Conservation (phyloP, 2,888 invertebrate species). For the Ochropleura leucogaster region DNA sequence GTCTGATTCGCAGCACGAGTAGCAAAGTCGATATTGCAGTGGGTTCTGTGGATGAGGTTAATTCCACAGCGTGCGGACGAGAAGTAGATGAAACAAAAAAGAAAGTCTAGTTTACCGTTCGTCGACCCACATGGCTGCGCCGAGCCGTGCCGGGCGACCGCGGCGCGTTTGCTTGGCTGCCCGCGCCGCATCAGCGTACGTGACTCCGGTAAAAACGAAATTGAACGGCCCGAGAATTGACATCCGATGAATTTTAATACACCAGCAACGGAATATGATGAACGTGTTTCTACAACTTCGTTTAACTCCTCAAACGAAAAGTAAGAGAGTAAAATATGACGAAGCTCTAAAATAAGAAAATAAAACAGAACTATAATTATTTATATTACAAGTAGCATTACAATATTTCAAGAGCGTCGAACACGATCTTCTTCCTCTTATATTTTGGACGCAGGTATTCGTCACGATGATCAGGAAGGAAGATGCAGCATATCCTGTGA, state of each 20-base stretch:
- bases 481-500: neutral
- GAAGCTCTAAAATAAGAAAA: neutral
- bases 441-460: neutral
- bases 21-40: slow-evolving; percentile 46
- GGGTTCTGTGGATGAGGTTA: slow-evolving; percentile 65
- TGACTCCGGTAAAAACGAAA: slow-evolving; percentile 82
- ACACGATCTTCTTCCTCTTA: neutral
- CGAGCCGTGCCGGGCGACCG: slow-evolving; percentile 53
- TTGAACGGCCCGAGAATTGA: slow-evolving; percentile 66
- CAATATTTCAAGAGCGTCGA: neutral
- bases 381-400: too few species aligned
- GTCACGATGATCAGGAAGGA: neutral
- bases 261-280: slow-evolving; percentile 29
- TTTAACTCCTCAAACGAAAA: slow-evolving; percentile 1
- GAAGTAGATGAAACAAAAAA: slow-evolving; percentile 83
- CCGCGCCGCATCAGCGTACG: slow-evolving; percentile 66
- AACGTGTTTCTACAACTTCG: slow-evolving; percentile 29
- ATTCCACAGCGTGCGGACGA: slow-evolving; percentile 58
- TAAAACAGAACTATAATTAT: too few species aligned
- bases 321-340: slow-evolving; percentile 23
- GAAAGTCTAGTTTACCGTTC: slow-evolving; percentile 87
- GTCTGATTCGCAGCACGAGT: slow-evolving; percentile 49
- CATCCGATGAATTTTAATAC: slow-evolving; percentile 64
- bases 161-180: slow-evolving; percentile 53
- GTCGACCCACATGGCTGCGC: slow-evolving; percentile 82